These are phyloP conservation scores for Centropus unirufus DNA, from an alignment of 2,113 vertebrate genomes.

Conservation along the genomic window DNA sequence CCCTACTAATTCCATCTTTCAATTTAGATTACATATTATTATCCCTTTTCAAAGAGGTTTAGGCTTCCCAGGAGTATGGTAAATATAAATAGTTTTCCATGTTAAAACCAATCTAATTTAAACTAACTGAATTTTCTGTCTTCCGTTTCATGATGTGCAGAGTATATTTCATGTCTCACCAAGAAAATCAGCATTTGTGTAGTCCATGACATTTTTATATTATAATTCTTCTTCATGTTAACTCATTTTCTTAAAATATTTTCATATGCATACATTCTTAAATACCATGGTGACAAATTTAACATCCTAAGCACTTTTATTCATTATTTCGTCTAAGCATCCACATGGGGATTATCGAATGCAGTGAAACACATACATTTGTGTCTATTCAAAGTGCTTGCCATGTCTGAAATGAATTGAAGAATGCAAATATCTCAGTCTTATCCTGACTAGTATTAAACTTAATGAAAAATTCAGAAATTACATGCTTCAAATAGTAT, in stretches of 20 bases:
- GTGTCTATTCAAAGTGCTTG: neutral
- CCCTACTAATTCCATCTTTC: neutral
- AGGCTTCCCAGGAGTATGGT: neutral
- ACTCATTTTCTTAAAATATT: conserved; percentile 11
- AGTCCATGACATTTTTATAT: neutral
- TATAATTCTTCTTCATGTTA: neutral
- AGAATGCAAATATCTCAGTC: neutral
- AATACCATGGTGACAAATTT: conserved; percentile 13
- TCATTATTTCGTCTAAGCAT: neutral
- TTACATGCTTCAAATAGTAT: neutral
- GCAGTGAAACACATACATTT: neutral
- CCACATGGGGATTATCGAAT: neutral
- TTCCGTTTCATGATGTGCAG: neutral
- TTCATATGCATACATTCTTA: neutral
- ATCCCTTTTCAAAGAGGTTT: neutral
- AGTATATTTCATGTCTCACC: neutral
- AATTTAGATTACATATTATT: neutral
- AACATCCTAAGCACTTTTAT: neutral
- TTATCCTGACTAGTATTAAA: neutral
- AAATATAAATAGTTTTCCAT: conserved; percentile 5
- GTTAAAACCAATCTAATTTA: neutral
- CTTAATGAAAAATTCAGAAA: neutral
- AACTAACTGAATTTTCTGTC: neutral
- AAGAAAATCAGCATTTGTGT: neutral
- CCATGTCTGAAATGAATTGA: neutral